Percentiles rank a stretch among this genome's conserved stretches.
Evolutionary conservation across 2,888 invertebrate species (phyloP).

Genomic region (Epinotia ramella): DNA sequence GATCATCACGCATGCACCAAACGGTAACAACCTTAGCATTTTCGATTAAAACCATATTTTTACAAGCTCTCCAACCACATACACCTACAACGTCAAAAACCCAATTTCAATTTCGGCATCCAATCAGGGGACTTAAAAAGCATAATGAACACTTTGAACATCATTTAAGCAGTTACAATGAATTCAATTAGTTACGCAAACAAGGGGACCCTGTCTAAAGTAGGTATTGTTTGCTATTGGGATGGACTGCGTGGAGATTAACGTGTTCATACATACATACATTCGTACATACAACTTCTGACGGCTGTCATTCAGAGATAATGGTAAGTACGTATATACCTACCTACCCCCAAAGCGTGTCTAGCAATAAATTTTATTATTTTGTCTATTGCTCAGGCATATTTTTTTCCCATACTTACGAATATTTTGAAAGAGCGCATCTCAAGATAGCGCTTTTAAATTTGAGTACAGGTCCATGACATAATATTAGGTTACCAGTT

Average conservation of each 20-base stretch:
- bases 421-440: too few relatives aligned
- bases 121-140: constrained; percentile 44
- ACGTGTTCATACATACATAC: constrained; percentile 15
- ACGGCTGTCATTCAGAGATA: not conserved
- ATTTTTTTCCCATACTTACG: too few relatives aligned
- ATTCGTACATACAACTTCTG: not conserved
- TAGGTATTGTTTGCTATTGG: constrained; percentile 67
- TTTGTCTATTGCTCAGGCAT: too few relatives aligned
- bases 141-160: constrained; percentile 68
- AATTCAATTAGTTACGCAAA: constrained; percentile 81
- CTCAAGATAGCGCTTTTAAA: too few relatives aligned
- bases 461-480: too few relatives aligned
- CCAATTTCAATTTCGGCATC: constrained; percentile 37
- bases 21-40: not conserved
- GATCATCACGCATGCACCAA: not conserved
- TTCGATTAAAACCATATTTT: constrained; percentile 22
- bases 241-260: constrained; percentile 24
- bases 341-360: too few relatives aligned
- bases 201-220: constrained; percentile 58
- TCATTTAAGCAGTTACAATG: constrained; percentile 77
- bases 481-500: too few relatives aligned
- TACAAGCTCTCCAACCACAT: not conserved
- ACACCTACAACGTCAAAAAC: constrained; percentile 1
- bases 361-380: too few relatives aligned
- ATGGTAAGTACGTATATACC: too few relatives aligned